Conservation (phyloP, 1,140 invertebrate species). For the Solenopsis invicta region DNA sequence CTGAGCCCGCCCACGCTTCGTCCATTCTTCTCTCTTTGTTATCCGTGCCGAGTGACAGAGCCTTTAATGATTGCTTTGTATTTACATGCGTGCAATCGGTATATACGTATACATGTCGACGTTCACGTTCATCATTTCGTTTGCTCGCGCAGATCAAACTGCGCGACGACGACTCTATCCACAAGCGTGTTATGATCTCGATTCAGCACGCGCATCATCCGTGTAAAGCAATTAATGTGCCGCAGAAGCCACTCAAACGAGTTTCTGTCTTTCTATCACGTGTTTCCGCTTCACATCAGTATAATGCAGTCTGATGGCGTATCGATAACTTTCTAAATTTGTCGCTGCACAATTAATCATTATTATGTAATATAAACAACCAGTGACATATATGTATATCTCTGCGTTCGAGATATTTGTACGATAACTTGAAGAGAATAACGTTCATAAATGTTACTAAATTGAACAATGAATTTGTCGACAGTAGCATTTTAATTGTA, state of each 20-base stretch:
- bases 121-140: constrained; percentile 26
- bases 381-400: background rate
- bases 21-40: constrained; percentile 54
- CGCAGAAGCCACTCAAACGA: constrained; percentile 18
- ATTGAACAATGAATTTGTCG: background rate
- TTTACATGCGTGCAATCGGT: constrained; percentile 56
- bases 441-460: background rate
- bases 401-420: background rate
- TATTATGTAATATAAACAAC: background rate
- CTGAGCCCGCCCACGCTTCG: constrained; percentile 31
- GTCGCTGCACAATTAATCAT: background rate
- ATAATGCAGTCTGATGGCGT: constrained; percentile 13
- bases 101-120: constrained; percentile 58
- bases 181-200: constrained; percentile 32
- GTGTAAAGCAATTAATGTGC: constrained; percentile 41
- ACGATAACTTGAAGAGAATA: background rate
- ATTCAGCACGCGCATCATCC: constrained; percentile 36
- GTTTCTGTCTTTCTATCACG: constrained; percentile 48
- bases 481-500: constrained; percentile 12
- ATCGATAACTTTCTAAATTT: constrained; percentile 38
- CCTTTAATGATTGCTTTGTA: constrained; percentile 60
- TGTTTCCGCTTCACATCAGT: constrained; percentile 29
- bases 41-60: constrained; percentile 39
- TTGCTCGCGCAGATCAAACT: constrained; percentile 50
- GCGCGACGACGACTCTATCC: constrained; percentile 20